Base-by-base conservation (phyloP, 2,888 invertebrate genomes). In the Drosophila picticornis region DNA sequence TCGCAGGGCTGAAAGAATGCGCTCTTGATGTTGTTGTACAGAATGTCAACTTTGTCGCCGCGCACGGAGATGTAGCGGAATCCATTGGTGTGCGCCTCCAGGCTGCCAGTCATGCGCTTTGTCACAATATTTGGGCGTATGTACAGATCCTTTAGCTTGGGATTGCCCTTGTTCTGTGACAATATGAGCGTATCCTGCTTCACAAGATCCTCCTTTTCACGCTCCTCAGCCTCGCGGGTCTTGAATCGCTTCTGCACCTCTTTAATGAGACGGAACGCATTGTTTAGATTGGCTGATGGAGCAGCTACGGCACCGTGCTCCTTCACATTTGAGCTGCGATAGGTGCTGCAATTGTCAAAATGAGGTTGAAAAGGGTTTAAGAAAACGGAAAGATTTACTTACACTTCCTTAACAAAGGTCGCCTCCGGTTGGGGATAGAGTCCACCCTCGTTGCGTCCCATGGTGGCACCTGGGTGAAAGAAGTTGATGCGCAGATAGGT, bases 1-100 rank as follows among this genome's bases (percentile, higher is more conserved):
- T 99, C 99, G 91, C 99, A 99, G 0, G 99, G 99, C 94, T 99
- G 99, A 94, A 99, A 99, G 95, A 99, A 98, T 11, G 99, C 99
- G 93, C 99, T 98, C 93, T 99, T 99, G 83, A 99, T 99, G 94
- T 99, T 99, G 94, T 99, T 99, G 94, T 99, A 99, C 61, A 99
- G 94, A 88, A 99, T 99, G 91, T 99, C 99, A 10, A 99, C 99
- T 95, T 99, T 99, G 92, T 99, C 99, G 7, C 99, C 99, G 88
- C 99, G 96, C n/a, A 99, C 98, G 0, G 99, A 99, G 0, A 99
- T 99, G 92, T 99, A 99, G 43, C 99, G 95, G 91, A 98, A 98
- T 16, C 99, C 99, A 91, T 99, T 99, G 0, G 96, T 95, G 91
- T 99, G 99, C 0, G 99, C 98, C 93, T 99, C 99, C 74, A 99